Percentiles rank a stretch among this genome's conserved stretches.
Conservation (phyloP, 2,797 vertebrate species). For the Danio choprae region DNA sequence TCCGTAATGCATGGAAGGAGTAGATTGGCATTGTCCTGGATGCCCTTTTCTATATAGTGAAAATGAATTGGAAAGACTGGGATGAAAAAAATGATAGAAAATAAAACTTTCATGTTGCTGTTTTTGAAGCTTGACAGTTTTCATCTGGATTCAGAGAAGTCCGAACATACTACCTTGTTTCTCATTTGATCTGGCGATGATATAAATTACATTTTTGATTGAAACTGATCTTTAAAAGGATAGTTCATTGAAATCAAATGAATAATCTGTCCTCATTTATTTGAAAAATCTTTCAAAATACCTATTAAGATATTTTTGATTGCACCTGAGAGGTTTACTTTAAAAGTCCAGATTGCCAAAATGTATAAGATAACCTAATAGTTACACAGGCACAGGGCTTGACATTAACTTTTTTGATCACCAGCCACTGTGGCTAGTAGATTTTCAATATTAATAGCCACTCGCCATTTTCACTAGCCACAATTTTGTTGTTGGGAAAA, state of each 20-base stretch:
- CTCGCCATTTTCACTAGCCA: no score
- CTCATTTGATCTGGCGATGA: not conserved
- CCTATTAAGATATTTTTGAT: not conserved
- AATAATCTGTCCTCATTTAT: not conserved
- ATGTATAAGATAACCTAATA: no score
- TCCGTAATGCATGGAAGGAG: slow-evolving; percentile 12
- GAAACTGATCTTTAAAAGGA: not conserved
- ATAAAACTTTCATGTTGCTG: not conserved
- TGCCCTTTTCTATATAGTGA: not conserved
- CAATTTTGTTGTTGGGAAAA: no score
- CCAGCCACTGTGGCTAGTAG: no score
- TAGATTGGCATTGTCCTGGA: not conserved
- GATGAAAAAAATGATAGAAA: not conserved
- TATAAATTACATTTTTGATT: not conserved
- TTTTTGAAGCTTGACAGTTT: not conserved
- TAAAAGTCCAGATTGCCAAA: not conserved
- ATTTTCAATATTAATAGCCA: no score
- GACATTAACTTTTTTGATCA: no score
- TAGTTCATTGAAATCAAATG: not conserved
- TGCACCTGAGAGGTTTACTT: not conserved
- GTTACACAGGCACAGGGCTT: no score
- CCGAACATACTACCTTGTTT: not conserved
- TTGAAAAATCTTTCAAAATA: not conserved
- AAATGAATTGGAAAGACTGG: not conserved
- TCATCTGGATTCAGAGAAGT: not conserved